Evolutionary conservation across 2,888 invertebrate genomes (phyloP), one percentile per base, ranked within the genome.

Genomic region (Drepana falcataria): DNA sequence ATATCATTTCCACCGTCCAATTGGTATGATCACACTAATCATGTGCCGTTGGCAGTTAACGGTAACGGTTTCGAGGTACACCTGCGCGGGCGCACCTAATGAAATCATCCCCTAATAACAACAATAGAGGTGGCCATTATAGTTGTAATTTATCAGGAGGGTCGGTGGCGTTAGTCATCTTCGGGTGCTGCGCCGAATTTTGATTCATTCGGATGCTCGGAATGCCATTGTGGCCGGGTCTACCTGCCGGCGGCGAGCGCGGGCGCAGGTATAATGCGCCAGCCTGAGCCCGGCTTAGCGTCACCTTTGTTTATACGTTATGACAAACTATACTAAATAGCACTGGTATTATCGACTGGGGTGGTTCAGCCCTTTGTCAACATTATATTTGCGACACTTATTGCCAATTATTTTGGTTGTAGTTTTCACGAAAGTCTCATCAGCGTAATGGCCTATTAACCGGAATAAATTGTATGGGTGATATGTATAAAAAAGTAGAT

Each of bases 191-290:
- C 75, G 72, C 66, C 79, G 83, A 85, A 81, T 86, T 88, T 88
- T 85, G 87, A 89, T 87, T 90, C 85, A 89, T 87, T 87, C 80
- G 82, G 79, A 83, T 86, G 85, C 66, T 71, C 79, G 88, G 90
- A 88, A 90, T 90, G 88, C 87, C 83, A 89, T 90, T 89, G 88
- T 87, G 71, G 71, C 68, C 71, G 80, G 68, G 71, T 66, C 74
- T 89, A 88, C 90, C 88, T 89, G 87, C 69, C 68, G 71, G 69
- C 66, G 6, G 44, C 9, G 7, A 51, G 69, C 72, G 69, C 66
- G 69, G 65, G 68, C 66, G 71, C 81, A 76, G 76, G 75, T 71
- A 75, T 53, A 44, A 9, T 9, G 44, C 3, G 9, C 44, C 49
- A 58, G 52, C 47, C 63, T 55, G 55, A n/a, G 37, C 53, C 49